Evolutionary conservation across 2,888 invertebrate species (phyloP).

Genomic region (Volucella inanis): DNA sequence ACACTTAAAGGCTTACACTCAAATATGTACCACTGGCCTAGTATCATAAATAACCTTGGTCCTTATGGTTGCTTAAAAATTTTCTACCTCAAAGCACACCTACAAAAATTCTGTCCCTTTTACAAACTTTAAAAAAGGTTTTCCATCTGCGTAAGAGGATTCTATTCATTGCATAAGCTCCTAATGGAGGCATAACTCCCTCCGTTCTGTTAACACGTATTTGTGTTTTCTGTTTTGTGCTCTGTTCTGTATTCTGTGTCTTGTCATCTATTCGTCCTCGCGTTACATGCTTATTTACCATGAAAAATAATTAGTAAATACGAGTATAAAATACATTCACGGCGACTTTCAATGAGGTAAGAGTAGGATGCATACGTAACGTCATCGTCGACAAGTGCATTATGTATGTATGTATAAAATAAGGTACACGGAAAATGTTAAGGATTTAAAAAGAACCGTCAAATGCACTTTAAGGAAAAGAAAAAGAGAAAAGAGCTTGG

Average conservation of each 20-base stretch:
- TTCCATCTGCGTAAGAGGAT: slow-evolving; percentile 29
- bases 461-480: slow-evolving; percentile 19
- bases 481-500: not conserved
- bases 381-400: not conserved
- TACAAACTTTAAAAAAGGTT: slow-evolving; percentile 17
- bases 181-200: slow-evolving; percentile 26
- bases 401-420: not conserved
- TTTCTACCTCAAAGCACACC: slow-evolving; percentile 4
- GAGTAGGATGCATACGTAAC: not conserved
- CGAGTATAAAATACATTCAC: slow-evolving; percentile 31
- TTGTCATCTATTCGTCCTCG: slow-evolving; percentile 34
- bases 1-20: not conserved
- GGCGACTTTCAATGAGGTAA: slow-evolving; percentile 8
- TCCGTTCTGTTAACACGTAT: not conserved
- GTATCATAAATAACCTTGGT: slow-evolving; percentile 22
- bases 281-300: slow-evolving; percentile 4
- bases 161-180: slow-evolving; percentile 42
- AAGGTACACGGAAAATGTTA: not conserved
- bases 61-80: slow-evolving; percentile 28
- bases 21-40: slow-evolving; percentile 2
- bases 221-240: not conserved
- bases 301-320: slow-evolving; percentile 32
- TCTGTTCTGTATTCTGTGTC: not conserved
- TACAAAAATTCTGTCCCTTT: slow-evolving; percentile 7
- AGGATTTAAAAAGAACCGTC: slow-evolving; percentile 17